Base-by-base conservation (phyloP, 23 tunicate genomes). In the Halocynthia aurantium region DNA sequence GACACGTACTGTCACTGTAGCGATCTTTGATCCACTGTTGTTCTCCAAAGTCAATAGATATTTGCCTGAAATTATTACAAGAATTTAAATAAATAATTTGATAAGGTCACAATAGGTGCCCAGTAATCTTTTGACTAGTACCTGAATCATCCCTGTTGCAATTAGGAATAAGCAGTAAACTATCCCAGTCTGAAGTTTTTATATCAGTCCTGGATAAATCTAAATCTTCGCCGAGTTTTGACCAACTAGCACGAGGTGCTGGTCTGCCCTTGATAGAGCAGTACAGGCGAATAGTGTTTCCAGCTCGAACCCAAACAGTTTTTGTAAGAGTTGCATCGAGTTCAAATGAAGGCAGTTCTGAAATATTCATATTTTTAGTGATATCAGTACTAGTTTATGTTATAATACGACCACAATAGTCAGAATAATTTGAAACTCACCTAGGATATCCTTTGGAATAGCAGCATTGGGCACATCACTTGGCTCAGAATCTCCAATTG, bases 101-200 rank as follows among this genome's bases (percentile, higher is more conserved):
- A n/a, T n/a, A n/a, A n/a, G n/a, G 44, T 31, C 44, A 31, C 44
- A 31, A 31, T 31, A 0, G 44, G 44, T 31, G 44, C 44, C 44
- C 44, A 31, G 44, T 31, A 31, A 31, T 31, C 44, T 31, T 58
- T 58, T 22, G 5, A 70, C 55, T 0, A 31, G 44, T 82, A 17
- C 98, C 98, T 19, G 89, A 73, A 74, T 93, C 98, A 73, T 93
- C 93, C 18, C 98, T 66, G 74, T 81, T 87, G 84, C 93, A 87
- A 61, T 87, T 80, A 50, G 94, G 88, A 20, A 93, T 76, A 53
- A 83, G 67, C 52, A 93, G 77, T 40, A 76, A 80, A 21, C 81
- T 87, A 62, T 93, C 98, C 83, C 83, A 80, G 31, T 80, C 83
- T 40, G 83, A 80, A 51, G 73, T 69, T 57, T 80, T 80, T 17